Evolutionary conservation across 2,797 vertebrate genomes (phyloP), one percentile per base, ranked within the genome.

Genomic region (Gymnopithys bicolor): DNA sequence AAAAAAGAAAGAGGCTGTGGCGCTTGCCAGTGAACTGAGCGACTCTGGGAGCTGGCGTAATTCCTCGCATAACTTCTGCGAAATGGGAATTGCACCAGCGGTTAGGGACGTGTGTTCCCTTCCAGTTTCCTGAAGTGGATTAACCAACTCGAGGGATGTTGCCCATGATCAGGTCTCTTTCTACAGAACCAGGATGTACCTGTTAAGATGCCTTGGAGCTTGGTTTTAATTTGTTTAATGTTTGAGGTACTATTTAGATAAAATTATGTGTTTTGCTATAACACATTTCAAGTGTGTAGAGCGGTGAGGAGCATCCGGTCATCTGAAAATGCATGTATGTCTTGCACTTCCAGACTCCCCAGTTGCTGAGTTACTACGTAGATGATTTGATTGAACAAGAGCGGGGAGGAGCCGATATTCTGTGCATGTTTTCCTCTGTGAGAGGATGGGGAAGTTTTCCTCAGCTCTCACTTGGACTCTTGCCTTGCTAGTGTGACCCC

Each of bases 11-110:
- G 11, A 78, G 35, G 24, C 76, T 68, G 73, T 41, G 46, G 69
- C 18, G 7, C 62, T 93, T 86, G 85, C 37, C 95, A 93, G 85
- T 6, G 73, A 28, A 46, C 28, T 10, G 79, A 94, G 85, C 33
- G 66, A 30, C 49, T 81, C 79, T 58, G 73, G 60, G 87, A 94
- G 83, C 73, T 96, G 92, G 74, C 89, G 13, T 58, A 27, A 87
- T 94, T 94, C 92, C 87, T 84, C 81, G 16, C 91, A 59, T 76
- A 96, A 93, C 95, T 94, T 93, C 45, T 73, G 87, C 22, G 30
- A 28, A 89, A 30, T 75, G 56, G 79, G 80, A 79, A 59, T 76
- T 73, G 91, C 84, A 59, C 39, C 73, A 82, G 86, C 16, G 5
- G 19, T 28, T 37, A 9, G n/a, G 70, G 48, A 66, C 5, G 7